phyloP scores from a whole-genome alignment of 1,140 invertebrate species.

The Pachypeltis micranthus region DNA sequence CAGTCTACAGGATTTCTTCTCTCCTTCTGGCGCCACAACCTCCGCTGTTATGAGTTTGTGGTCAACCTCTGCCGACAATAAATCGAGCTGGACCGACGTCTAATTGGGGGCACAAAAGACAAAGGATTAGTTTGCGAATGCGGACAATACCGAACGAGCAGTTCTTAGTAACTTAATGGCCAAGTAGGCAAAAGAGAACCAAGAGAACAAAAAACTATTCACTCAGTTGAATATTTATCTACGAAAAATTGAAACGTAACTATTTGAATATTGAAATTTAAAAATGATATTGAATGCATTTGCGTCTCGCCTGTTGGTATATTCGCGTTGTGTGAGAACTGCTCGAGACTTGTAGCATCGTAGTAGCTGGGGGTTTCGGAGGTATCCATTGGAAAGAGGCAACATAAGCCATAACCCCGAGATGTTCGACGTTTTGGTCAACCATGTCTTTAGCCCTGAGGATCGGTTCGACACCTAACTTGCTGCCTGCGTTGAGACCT shows the following conservation, averaged over 20 bases:
- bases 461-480: constrained; percentile 72
- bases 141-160: no score
- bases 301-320: constrained; percentile 59
- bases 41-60: constrained; percentile 65
- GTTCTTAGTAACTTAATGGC: no score
- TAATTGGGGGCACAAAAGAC: no score
- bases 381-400: constrained; percentile 79
- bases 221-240: no score
- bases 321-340: constrained; percentile 70
- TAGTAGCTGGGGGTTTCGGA: constrained; percentile 63
- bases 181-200: no score
- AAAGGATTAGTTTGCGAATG: no score
- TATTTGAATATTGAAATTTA: no score
- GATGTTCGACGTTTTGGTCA: constrained; percentile 84
- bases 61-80: constrained; percentile 63
- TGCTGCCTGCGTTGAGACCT: constrained; percentile 49
- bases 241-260: no score
- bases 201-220: no score
- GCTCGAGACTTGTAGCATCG: constrained; percentile 59
- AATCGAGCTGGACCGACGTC: constrained; percentile 70
- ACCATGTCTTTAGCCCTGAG: constrained; percentile 87
- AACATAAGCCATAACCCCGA: constrained; percentile 91
- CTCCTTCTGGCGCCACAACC: constrained; percentile 64
- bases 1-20: constrained; percentile 43
- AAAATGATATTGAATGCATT: not conserved